A percentile compares a stretch with the other conserved stretches of the same genome.
phyloP scores from a whole-genome alignment of 2,113 vertebrate species.

The Ptilorrhoa leucosticta region DNA sequence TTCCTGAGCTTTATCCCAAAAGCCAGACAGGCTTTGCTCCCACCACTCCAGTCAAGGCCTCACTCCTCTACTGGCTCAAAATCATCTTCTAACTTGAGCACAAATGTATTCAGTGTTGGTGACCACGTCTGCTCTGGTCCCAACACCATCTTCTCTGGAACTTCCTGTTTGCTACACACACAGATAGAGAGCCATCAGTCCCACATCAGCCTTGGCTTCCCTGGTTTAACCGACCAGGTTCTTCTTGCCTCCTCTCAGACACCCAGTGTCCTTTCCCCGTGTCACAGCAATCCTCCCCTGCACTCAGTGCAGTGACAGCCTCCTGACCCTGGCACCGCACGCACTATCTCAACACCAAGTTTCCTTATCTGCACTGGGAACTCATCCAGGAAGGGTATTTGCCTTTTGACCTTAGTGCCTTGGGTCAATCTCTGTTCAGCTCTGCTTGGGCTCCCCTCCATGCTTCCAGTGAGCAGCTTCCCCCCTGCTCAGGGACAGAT shows the following conservation, averaged over 20 bases:
- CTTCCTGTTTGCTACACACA: not conserved
- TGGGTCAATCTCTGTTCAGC: conserved; percentile 18
- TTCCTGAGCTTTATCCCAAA: not conserved
- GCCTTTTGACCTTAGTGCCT: conserved; percentile 4
- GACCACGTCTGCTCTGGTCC: not conserved
- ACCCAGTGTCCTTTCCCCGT: not conserved
- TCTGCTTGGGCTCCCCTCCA: not conserved
- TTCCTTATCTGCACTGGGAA: not conserved
- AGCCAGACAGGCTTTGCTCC: not conserved
- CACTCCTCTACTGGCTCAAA: not conserved
- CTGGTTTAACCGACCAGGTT: not conserved
- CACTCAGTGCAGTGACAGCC: not conserved
- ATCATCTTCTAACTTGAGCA: not conserved
- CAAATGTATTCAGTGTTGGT: not conserved
- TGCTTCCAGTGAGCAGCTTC: not conserved
- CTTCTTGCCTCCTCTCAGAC: not conserved
- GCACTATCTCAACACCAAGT: not conserved
- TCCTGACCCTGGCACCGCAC: not conserved
- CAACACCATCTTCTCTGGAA: fast-evolving
- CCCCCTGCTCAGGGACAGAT: not conserved
- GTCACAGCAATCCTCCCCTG: not conserved
- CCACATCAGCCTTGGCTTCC: not conserved
- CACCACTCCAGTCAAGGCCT: not conserved
- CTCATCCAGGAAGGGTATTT: conserved; percentile 17
- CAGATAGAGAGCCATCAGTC: not conserved